Conservation (phyloP, 2,797 vertebrate genomes). For the Anguilla megastoma region DNA sequence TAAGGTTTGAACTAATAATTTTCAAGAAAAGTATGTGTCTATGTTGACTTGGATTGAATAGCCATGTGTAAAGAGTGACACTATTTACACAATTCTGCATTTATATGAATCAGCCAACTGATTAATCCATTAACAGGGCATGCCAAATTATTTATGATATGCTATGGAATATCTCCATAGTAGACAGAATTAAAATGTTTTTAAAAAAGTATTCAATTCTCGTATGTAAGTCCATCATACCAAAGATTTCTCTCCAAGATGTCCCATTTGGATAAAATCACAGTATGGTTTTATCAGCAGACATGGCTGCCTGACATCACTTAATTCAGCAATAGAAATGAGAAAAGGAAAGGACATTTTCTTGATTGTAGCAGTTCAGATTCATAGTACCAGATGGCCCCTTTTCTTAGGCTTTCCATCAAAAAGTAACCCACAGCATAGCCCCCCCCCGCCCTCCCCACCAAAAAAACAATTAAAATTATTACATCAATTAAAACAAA, state of each 20-base stretch:
- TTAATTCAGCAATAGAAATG: background rate
- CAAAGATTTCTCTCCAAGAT: background rate
- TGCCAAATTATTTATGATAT: background rate
- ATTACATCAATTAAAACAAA: conserved; percentile 7
- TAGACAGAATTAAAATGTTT: background rate
- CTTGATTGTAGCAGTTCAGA: background rate
- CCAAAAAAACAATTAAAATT: background rate
- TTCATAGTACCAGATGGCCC: background rate
- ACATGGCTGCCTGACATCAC: background rate
- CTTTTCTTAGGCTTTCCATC: background rate
- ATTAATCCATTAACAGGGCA: background rate
- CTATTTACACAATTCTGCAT: background rate
- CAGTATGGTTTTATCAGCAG: background rate
- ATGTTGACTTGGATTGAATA: background rate
- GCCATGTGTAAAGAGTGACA: background rate
- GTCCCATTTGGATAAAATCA: background rate
- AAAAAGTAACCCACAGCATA: conserved; percentile 3
- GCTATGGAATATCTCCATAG: background rate
- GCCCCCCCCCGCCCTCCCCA: background rate
- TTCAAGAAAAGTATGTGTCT: background rate
- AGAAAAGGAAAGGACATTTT: background rate
- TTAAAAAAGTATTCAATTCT: background rate
- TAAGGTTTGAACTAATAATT: background rate
- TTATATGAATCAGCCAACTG: background rate
- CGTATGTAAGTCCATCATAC: background rate